phyloP scores from a whole-genome alignment of 1,140 invertebrate species.

The Nebria ingens region DNA sequence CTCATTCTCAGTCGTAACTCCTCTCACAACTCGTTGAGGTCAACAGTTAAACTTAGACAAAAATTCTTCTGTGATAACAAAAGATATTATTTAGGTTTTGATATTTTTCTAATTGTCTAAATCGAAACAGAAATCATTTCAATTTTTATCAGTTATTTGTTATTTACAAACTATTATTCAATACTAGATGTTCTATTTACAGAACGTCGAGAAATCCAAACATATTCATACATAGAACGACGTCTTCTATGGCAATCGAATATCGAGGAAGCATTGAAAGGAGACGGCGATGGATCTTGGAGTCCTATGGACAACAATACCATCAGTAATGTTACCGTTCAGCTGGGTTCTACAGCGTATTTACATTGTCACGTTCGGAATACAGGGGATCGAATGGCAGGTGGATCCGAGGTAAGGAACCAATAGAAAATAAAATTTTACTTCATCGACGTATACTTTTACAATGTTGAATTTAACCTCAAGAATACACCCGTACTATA shows the following conservation, averaged over 20 bases:
- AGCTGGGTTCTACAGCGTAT: conserved; percentile 59
- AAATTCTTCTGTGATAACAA: too few relatives aligned
- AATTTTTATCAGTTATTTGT: too few relatives aligned
- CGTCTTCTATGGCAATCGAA: not conserved
- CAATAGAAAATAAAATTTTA: not conserved
- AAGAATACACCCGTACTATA: not conserved
- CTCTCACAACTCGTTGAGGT: too few relatives aligned
- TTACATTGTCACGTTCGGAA: conserved; percentile 60
- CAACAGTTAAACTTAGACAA: too few relatives aligned
- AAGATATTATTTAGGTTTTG: too few relatives aligned
- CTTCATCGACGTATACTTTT: not conserved
- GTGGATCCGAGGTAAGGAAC: not conserved
- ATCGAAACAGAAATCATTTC: too few relatives aligned
- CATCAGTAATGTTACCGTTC: conserved; percentile 57
- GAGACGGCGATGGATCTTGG: conserved; percentile 29
- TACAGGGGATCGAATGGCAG: conserved; percentile 39
- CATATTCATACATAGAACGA: not conserved
- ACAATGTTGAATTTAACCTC: not conserved
- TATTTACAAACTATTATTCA: too few relatives aligned
- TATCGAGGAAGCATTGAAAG: not conserved
- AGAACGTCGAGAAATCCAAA: not conserved
- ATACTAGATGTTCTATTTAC: not conserved
- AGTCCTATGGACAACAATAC: conserved; percentile 44
- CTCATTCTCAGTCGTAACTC: too few relatives aligned
- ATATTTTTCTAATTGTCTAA: too few relatives aligned